phyloP scores from a whole-genome alignment of 2,113 vertebrate genomes.

The Coreoperca whiteheadi region DNA sequence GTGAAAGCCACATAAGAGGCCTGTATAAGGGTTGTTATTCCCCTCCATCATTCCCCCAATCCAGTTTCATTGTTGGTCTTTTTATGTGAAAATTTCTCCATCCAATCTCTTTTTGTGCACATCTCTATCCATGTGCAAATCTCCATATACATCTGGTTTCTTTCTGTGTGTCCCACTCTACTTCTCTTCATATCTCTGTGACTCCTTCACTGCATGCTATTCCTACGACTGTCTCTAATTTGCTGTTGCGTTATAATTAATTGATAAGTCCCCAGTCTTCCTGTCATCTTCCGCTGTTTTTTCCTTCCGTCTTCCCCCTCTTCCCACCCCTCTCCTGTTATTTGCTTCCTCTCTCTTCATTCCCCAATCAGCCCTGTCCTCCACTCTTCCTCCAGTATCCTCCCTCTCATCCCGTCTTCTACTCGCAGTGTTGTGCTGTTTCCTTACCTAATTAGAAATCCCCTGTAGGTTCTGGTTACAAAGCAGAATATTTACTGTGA shows the following conservation, averaged over 20 bases:
- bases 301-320: slow-evolving; percentile 16
- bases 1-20: too few species aligned
- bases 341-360: slow-evolving; percentile 52
- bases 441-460: slow-evolving; percentile 77
- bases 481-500: slow-evolving; percentile 68
- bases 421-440: slow-evolving; percentile 52
- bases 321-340: slow-evolving; percentile 35
- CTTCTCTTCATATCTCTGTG: slow-evolving; percentile 15
- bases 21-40: not conserved
- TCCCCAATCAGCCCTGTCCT: slow-evolving; percentile 34
- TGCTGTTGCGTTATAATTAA: slow-evolving; percentile 47
- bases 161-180: slow-evolving; percentile 12
- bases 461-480: slow-evolving; percentile 72
- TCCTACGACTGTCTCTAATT: slow-evolving; percentile 27
- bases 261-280: slow-evolving; percentile 59
- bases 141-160: slow-evolving; percentile 11
- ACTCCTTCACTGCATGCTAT: slow-evolving; percentile 6
- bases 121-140: slow-evolving; percentile 31
- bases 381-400: slow-evolving; percentile 39
- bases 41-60: slow-evolving; percentile 29
- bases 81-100: slow-evolving; percentile 39
- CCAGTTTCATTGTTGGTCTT: slow-evolving; percentile 27
- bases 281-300: slow-evolving; percentile 54
- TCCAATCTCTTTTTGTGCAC: slow-evolving; percentile 29
- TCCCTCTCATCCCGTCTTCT: slow-evolving; percentile 35